phyloP scores from a whole-genome alignment of 2,113 vertebrate genomes.

The Meleagris gallopavo region DNA sequence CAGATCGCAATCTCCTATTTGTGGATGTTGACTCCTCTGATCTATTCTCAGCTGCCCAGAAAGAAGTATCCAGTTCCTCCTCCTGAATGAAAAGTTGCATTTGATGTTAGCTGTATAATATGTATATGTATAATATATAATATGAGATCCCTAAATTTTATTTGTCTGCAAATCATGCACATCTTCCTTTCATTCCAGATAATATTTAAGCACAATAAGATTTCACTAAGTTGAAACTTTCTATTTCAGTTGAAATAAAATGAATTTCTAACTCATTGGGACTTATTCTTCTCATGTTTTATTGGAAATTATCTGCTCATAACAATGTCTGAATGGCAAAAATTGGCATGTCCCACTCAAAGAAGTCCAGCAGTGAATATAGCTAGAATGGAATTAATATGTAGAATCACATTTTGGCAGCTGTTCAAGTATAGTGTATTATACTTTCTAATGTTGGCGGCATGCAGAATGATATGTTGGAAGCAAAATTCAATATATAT shows the following conservation, averaged over 20 bases:
- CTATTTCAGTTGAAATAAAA: conserved; percentile 28
- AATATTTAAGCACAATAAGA: conserved; percentile 5
- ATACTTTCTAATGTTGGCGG: neutral
- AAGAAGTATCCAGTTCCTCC: neutral
- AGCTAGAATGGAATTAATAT: conserved; percentile 33
- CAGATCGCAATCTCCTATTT: neutral
- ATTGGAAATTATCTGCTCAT: neutral
- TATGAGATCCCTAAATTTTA: neutral
- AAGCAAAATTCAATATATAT: conserved; percentile 5
- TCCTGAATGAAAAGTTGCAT: neutral
- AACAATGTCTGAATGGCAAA: conserved; percentile 6
- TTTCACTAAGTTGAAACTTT: conserved; percentile 22
- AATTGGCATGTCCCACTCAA: neutral
- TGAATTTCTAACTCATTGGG: neutral
- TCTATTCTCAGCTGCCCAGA: neutral
- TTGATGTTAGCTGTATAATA: neutral
- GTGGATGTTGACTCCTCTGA: neutral
- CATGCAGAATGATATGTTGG: neutral
- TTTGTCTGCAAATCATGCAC: conserved; percentile 18
- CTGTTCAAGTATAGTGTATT: neutral
- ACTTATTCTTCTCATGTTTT: conserved; percentile 22
- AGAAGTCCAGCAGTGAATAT: neutral
- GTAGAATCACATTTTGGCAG: conserved; percentile 20
- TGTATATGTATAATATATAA: too few relatives aligned
- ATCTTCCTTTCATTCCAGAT: conserved; percentile 6